Percentiles rank a stretch among this genome's conserved stretches.
phyloP scores from a whole-genome alignment of 2,113 vertebrate genomes.

The Oxyruncus cristatus region DNA sequence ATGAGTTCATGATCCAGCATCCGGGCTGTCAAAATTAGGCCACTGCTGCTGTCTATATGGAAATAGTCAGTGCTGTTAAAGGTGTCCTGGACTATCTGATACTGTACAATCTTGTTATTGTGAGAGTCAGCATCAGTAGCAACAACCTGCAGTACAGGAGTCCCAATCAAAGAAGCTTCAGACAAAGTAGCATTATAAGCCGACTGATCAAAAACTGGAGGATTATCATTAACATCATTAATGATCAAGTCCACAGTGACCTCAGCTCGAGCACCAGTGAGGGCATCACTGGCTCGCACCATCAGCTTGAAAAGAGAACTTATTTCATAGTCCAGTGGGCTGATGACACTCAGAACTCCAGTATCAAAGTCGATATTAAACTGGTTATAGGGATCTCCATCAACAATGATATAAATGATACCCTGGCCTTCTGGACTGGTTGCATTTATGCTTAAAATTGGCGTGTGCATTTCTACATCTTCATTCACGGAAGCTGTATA shows the following conservation, averaged over 20 bases:
- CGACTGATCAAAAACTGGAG: constrained; percentile 85
- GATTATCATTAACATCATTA: constrained; percentile 92
- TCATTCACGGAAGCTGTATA: constrained; percentile 88
- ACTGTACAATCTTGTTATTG: constrained; percentile 86
- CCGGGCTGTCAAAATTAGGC: constrained; percentile 92
- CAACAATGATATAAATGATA: constrained; percentile 93
- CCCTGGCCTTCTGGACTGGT: constrained; percentile 94
- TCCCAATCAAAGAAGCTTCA: constrained; percentile 93
- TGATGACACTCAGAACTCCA: constrained; percentile 89
- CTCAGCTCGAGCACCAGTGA: constrained; percentile 92
- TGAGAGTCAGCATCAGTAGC: constrained; percentile 89
- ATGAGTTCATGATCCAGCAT: constrained; percentile 90
- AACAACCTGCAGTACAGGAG: constrained; percentile 90
- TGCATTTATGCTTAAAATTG: constrained; percentile 92
- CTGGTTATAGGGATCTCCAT: constrained; percentile 88
- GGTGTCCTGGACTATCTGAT: constrained; percentile 90
- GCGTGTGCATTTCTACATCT: constrained; percentile 86
- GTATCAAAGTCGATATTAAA: constrained; percentile 97
- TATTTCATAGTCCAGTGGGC: constrained; percentile 88
- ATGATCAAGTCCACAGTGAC: constrained; percentile 89
- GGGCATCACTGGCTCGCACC: constrained; percentile 90
- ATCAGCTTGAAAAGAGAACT: constrained; percentile 83
- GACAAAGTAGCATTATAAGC: constrained; percentile 87
- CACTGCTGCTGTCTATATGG: constrained; percentile 94
- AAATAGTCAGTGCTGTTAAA: constrained; percentile 95